phyloP scores from a whole-genome alignment of 2,888 invertebrate species.

The Eupithecia exiguata region DNA sequence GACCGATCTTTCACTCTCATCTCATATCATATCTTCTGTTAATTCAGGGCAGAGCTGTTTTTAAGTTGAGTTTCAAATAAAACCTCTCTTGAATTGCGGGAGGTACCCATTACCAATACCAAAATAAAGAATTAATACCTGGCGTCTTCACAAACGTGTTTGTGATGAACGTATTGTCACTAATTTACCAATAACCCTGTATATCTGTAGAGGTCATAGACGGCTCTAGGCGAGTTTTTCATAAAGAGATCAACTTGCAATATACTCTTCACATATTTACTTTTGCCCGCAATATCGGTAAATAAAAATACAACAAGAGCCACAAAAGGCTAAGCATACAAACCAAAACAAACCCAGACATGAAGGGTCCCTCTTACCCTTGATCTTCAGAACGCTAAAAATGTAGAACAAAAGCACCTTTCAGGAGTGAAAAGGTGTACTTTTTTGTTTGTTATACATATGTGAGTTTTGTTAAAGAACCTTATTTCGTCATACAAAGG shows the following conservation, averaged over 20 bases:
- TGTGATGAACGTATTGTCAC: too few species aligned
- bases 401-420: conserved; percentile 49
- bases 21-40: too few species aligned
- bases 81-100: too few species aligned
- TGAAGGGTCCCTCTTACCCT: conserved; percentile 39
- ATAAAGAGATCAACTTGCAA: conserved; percentile 15
- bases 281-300: conserved; percentile 17
- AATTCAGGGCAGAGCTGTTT: too few species aligned
- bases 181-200: too few species aligned
- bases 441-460: conserved; percentile 54
- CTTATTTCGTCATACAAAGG: conserved; percentile 81
- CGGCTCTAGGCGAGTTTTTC: conserved; percentile 1
- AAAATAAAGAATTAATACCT: too few species aligned
- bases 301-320: conserved; percentile 20
- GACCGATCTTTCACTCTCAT: too few species aligned
- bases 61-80: too few species aligned
- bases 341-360: conserved; percentile 38
- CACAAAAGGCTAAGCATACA: conserved; percentile 22
- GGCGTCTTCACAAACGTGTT: too few species aligned
- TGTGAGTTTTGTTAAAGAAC: conserved; percentile 81
- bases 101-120: too few species aligned
- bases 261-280: conserved; percentile 22
- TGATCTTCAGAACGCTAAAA: conserved; percentile 44
- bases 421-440: conserved; percentile 49
- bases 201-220: background rate